Base-by-base conservation (phyloP, 64 coral and sea anemone species). In the Catalaphyllia jardinei region DNA sequence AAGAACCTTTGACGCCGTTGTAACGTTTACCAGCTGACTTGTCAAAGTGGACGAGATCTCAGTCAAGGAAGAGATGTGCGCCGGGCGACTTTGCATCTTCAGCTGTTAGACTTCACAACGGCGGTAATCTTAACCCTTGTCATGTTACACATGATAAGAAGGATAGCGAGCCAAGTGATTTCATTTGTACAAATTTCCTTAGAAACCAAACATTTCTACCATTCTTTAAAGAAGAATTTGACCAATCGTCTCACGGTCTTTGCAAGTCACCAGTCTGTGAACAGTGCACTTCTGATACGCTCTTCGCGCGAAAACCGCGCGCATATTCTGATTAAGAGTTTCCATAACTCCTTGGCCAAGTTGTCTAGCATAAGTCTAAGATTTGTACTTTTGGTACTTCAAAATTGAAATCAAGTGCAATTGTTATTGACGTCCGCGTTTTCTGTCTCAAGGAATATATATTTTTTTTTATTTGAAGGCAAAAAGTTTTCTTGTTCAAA, bases 31-130 rank as follows among this genome's bases (percentile, higher is more conserved):
- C 81, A 85, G 81, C 35, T 85, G 81, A 85, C 20, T 22, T 39
- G 22, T 85, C 8, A 4, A 65, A 46, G 63, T 4, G 35, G 27
- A 55, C 24, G 31, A 80, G 78, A 31, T 31, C 54, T 17, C n/a
- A 11, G 25, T 18, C 28, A 4, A 19, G 12, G 55, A 27, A 17
- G 27, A 71, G 65, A 39, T 20, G 13, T 19, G 10, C 22, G 28
- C 38, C 54, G 29, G 65, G 25, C 65, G 65, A 69, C 10, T 69
- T 67, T 67, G 60, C 20, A 57, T 14, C 12, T 79, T 61, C 78
- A 80, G 50, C 78, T 80, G 78, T 60, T 80, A 31, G 57, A 80
- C 55, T 14, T n/a, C 57, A 80, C 78, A 80, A 80, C 78, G 29
- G 52, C 52, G n/a, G 55, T 29, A 80, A 31, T 61, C 15, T 24